These are phyloP conservation scores for Gasterosteus nipponicus DNA, from an alignment of 2,113 vertebrate genomes.

Conservation along the genomic window DNA sequence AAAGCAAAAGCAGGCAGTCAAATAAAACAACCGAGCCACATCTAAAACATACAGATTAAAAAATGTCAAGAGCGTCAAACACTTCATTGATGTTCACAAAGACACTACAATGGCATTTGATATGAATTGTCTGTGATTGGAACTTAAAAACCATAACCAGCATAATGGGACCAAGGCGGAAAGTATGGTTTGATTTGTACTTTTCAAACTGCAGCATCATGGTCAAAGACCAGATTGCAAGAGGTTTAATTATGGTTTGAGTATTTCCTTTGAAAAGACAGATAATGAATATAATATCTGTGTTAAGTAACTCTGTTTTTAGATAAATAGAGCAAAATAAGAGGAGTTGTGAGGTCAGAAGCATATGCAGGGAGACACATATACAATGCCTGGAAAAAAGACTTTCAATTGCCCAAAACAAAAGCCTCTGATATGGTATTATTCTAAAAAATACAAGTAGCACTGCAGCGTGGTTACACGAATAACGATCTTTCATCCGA, in stretches of 20 bases:
- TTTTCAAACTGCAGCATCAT: background rate
- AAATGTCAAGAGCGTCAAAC: background rate
- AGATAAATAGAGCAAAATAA: background rate
- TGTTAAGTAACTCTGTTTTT: background rate
- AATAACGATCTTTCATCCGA: slow-evolving; percentile 16
- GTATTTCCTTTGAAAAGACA: background rate
- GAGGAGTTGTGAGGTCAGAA: background rate
- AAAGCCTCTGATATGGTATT: background rate
- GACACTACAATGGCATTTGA: background rate
- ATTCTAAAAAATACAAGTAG: background rate
- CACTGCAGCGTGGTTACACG: background rate
- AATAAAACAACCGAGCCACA: background rate
- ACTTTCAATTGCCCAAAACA: background rate
- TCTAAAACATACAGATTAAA: background rate
- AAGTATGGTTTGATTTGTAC: background rate
- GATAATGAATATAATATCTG: background rate
- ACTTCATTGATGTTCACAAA: background rate
- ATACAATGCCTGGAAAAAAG: background rate
- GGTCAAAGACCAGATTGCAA: background rate
- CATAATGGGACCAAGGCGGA: background rate
- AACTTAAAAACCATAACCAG: background rate
- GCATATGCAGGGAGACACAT: background rate
- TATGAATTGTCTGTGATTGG: background rate
- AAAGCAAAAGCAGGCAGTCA: background rate
- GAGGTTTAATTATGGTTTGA: background rate